Evolutionary conservation across 92 coral and sea anemone species (phyloP).

Genomic region (Pocillopora grandis): DNA sequence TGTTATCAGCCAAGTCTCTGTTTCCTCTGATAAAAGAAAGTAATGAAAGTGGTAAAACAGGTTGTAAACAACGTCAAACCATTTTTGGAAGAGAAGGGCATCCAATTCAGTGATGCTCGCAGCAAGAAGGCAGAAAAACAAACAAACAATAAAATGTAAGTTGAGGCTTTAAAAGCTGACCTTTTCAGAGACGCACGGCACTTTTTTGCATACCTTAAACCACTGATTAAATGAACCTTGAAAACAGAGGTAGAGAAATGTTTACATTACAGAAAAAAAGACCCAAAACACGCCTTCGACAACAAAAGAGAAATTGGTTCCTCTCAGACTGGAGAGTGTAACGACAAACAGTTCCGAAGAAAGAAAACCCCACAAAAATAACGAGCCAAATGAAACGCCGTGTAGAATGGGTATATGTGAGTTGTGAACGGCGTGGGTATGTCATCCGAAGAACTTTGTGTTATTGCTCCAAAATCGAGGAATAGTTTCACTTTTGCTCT

Average conservation of each 20-base stretch:
- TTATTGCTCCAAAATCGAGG: background rate
- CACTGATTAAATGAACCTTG: background rate
- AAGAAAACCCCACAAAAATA: too few relatives aligned
- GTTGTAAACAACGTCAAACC: background rate
- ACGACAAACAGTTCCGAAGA: too few relatives aligned
- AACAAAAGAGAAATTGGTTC: background rate
- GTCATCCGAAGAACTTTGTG: too few relatives aligned
- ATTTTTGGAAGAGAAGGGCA: background rate
- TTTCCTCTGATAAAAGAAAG: slow-evolving; percentile 27
- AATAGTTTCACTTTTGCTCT: background rate
- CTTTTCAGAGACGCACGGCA: background rate
- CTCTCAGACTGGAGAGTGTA: background rate
- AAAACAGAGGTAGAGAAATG: background rate
- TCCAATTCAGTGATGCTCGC: too few relatives aligned
- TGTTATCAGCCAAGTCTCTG: slow-evolving; percentile 30
- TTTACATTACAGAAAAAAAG: background rate
- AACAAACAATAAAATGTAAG: too few relatives aligned
- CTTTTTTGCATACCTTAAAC: background rate
- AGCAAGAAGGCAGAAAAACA: too few relatives aligned
- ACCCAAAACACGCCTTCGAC: background rate
- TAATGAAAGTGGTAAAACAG: background rate
- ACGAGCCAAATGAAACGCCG: too few relatives aligned
- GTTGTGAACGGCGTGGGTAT: too few relatives aligned
- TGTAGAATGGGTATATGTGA: too few relatives aligned
- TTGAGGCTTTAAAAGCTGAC: background rate